Evolutionary conservation across 2,888 invertebrate genomes (phyloP).

Genomic region (Dolichomitus sp.): DNA sequence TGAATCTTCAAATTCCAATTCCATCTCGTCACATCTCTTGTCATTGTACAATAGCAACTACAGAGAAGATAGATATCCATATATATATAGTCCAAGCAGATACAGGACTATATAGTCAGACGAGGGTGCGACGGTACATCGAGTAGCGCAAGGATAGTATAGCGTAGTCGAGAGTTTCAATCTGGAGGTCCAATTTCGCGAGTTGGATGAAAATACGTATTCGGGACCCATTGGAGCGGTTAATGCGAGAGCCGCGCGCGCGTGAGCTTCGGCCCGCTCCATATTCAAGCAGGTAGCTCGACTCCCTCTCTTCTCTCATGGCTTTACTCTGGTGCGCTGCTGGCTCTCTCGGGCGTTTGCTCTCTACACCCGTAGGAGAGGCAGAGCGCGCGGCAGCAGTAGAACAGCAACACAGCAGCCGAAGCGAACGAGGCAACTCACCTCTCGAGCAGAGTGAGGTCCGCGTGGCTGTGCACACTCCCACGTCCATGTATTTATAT

Average conservation of each 20-base stretch:
- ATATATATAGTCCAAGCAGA: constrained; percentile 3
- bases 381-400: constrained; percentile 37
- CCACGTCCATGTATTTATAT: constrained; percentile 60
- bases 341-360: constrained; percentile 45
- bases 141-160: constrained; percentile 3
- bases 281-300: constrained; percentile 76
- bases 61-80: background rate
- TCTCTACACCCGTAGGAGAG: constrained; percentile 38
- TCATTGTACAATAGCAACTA: constrained; percentile 5
- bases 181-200: constrained; percentile 75
- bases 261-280: constrained; percentile 68
- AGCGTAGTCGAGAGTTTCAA: constrained; percentile 72
- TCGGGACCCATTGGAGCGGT: constrained; percentile 71
- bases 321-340: constrained; percentile 20
- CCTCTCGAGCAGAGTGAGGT: constrained; percentile 28
- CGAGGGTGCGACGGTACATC: constrained; percentile 3
- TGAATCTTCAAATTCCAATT: background rate
- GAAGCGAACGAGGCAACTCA: constrained; percentile 51
- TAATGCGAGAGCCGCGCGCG: constrained; percentile 66
- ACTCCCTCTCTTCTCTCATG: constrained; percentile 28
- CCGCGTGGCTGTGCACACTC: constrained; percentile 61
- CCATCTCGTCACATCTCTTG: constrained; percentile 2
- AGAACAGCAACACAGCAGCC: constrained; percentile 57
- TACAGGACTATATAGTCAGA: constrained; percentile 21
- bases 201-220: constrained; percentile 75